phyloP scores from a whole-genome alignment of 2,797 vertebrate genomes.

The Micropoecilia bifurca region DNA sequence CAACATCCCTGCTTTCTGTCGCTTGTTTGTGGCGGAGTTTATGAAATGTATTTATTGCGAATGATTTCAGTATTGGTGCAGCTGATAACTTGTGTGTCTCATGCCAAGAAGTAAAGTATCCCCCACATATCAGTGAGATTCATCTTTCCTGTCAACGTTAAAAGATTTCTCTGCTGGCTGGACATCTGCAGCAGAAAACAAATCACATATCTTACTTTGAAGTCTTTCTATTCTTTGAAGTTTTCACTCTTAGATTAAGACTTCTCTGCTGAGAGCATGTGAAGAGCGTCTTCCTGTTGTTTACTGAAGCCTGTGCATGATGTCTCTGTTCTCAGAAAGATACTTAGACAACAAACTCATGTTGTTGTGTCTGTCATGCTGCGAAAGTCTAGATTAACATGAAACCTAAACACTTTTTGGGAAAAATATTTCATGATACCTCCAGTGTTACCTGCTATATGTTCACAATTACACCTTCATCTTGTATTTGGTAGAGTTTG shows the following conservation, averaged over 20 bases:
- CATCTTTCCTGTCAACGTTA: neutral
- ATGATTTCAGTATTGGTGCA: neutral
- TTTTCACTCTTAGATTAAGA: slow-evolving; percentile 11
- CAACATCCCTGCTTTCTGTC: neutral
- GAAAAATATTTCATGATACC: no score
- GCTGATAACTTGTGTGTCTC: neutral
- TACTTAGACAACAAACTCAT: slow-evolving; percentile 11
- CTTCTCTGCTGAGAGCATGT: slow-evolving; percentile 17
- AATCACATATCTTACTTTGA: slow-evolving; percentile 10
- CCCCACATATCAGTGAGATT: neutral
- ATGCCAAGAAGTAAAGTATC: neutral
- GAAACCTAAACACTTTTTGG: no score
- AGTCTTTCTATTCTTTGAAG: slow-evolving; percentile 34
- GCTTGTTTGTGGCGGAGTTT: neutral
- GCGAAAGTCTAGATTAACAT: no score
- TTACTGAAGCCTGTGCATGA: slow-evolving; percentile 11
- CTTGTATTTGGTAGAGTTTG: no score
- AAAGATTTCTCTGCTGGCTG: neutral
- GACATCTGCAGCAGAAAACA: neutral
- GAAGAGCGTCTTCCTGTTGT: slow-evolving; percentile 2
- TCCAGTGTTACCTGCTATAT: no score
- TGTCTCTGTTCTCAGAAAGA: slow-evolving; percentile 28
- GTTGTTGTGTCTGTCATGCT: neutral
- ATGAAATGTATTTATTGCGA: neutral
- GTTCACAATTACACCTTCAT: no score